Percentiles rank a stretch among this genome's conserved stretches.
Conservation (phyloP, 2,888 invertebrate species). For the Macaria notata region DNA sequence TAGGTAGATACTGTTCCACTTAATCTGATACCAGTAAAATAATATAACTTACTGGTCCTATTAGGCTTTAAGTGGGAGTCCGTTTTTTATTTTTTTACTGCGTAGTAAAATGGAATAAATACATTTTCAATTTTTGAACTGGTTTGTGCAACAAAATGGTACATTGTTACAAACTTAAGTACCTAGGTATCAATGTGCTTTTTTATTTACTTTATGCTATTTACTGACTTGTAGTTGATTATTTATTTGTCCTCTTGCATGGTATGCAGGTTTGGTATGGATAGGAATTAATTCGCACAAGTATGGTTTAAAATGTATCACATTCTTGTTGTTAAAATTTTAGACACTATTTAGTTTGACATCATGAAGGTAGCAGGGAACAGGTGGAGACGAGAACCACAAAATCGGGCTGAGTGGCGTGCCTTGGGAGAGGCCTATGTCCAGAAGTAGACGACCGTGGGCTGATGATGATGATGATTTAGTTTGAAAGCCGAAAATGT, state of each 20-base stretch:
- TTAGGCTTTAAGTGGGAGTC: slow-evolving; percentile 38
- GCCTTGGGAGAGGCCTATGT: too few relatives aligned
- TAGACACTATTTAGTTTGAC: too few relatives aligned
- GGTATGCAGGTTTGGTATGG: neutral
- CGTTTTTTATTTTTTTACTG: slow-evolving; percentile 48
- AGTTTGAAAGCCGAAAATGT: too few relatives aligned
- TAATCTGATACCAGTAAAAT: slow-evolving; percentile 32
- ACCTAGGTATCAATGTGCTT: slow-evolving; percentile 34
- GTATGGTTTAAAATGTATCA: too few relatives aligned
- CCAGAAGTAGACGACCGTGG: too few relatives aligned
- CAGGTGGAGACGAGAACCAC: too few relatives aligned
- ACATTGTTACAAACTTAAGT: slow-evolving; percentile 34
- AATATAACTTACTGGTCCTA: slow-evolving; percentile 38
- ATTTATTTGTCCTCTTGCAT: neutral
- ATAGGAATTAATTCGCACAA: too few relatives aligned
- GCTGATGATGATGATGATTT: too few relatives aligned
- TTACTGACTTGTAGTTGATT: slow-evolving; percentile 12
- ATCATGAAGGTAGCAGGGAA: too few relatives aligned
- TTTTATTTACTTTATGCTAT: slow-evolving; percentile 24
- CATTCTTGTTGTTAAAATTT: too few relatives aligned
- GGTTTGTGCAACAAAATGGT: slow-evolving; percentile 48
- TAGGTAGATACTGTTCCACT: slow-evolving; percentile 19
- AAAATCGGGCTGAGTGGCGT: too few relatives aligned
- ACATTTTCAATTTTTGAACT: slow-evolving; percentile 54
- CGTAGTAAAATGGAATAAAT: slow-evolving; percentile 57